These are phyloP conservation scores for Natator depressus DNA, from an alignment of 2,113 vertebrate species.

Conservation along the genomic window DNA sequence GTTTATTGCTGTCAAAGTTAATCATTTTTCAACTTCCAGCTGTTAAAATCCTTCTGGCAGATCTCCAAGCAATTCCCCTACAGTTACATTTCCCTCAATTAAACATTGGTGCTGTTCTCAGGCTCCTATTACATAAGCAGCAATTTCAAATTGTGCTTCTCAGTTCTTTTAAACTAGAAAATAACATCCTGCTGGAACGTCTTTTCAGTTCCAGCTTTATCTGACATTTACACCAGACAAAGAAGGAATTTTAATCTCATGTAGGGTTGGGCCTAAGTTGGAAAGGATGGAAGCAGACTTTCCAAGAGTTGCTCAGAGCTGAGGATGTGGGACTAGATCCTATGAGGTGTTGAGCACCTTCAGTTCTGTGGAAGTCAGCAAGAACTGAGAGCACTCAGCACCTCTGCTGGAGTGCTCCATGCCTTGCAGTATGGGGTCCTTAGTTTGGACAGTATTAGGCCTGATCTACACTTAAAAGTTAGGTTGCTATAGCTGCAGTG, in stretches of 20 bases:
- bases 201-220: conserved; percentile 33
- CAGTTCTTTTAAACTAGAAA: conserved; percentile 55
- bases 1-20: conserved; percentile 85
- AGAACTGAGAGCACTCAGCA: background rate
- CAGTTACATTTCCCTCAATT: conserved; percentile 77
- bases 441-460: background rate
- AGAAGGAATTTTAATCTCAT: background rate
- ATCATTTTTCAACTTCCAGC: conserved; percentile 84
- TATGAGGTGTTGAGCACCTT: background rate
- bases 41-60: conserved; percentile 82
- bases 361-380: background rate
- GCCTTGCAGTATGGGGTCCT: background rate
- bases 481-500: background rate
- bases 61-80: conserved; percentile 79
- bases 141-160: conserved; percentile 58
- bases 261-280: rapidly evolving
- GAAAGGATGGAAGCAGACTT: background rate
- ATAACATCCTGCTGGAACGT: conserved; percentile 2
- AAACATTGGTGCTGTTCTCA: conserved; percentile 76
- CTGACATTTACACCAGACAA: background rate
- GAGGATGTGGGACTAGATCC: background rate
- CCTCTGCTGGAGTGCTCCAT: background rate
- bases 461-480: background rate
- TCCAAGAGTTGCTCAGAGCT: background rate
- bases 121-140: conserved; percentile 75